A percentile compares a stretch with the other conserved stretches of the same genome.
phyloP scores from a whole-genome alignment of 2,888 invertebrate genomes.

The Lutraria lutraria region DNA sequence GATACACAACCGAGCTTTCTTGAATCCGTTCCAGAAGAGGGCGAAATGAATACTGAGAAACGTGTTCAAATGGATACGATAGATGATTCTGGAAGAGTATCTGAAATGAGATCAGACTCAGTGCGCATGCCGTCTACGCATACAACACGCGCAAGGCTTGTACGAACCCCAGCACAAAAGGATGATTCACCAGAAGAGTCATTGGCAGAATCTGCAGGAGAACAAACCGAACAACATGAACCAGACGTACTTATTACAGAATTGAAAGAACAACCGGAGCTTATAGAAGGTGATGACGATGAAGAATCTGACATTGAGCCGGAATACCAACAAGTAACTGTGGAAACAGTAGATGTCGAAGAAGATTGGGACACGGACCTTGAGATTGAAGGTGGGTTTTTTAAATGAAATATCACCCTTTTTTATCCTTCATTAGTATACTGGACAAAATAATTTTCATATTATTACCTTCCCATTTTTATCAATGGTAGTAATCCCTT shows the following conservation, averaged over 20 bases:
- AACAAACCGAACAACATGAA: conserved; percentile 42
- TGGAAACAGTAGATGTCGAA: conserved; percentile 64
- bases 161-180: conserved; percentile 72
- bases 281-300: conserved; percentile 62
- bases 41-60: not conserved
- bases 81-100: conserved; percentile 62
- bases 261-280: conserved; percentile 62
- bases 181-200: conserved; percentile 50
- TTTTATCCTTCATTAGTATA: not conserved
- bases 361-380: conserved; percentile 78
- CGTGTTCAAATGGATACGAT: conserved; percentile 52
- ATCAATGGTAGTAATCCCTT: too few relatives aligned
- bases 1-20: conserved; percentile 54
- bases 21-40: conserved; percentile 59
- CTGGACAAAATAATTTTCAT: not conserved
- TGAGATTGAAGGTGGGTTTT: conserved; percentile 73
- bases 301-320: conserved; percentile 67
- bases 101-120: conserved; percentile 55
- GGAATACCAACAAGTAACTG: conserved; percentile 68
- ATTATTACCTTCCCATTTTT: too few relatives aligned
- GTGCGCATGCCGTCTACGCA: conserved; percentile 59
- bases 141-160: conserved; percentile 67
- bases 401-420: not conserved
- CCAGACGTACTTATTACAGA: conserved; percentile 75
- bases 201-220: conserved; percentile 45